These are phyloP conservation scores for Serinus canaria DNA, from an alignment of 2,113 vertebrate genomes.

Conservation along the genomic window DNA sequence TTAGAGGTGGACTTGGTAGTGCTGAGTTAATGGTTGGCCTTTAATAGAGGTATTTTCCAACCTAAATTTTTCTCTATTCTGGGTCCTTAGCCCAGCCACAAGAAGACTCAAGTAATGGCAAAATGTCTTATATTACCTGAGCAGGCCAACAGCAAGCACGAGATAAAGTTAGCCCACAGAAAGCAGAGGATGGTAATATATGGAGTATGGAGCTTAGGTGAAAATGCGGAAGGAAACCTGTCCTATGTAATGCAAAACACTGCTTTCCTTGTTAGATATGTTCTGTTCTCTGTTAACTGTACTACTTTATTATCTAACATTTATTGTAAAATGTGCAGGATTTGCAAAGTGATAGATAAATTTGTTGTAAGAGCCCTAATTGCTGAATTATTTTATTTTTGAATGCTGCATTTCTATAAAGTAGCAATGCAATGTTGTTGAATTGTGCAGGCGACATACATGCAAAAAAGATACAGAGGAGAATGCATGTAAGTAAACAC, in stretches of 20 bases:
- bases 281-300: neutral
- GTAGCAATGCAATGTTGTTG: neutral
- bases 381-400: neutral
- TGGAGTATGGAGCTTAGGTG: neutral
- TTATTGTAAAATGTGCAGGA: neutral
- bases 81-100: fast-evolving
- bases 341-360: neutral
- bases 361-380: neutral
- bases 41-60: neutral
- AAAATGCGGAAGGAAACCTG: neutral
- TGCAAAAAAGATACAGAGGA: neutral
- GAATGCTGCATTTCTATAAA: neutral
- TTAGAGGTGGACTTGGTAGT: neutral
- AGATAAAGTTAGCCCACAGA: neutral
- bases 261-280: neutral
- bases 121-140: neutral
- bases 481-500: fast-evolving
- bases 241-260: neutral
- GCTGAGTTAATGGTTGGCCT: neutral
- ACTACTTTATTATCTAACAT: neutral
- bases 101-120: neutral
- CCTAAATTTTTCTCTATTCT: neutral
- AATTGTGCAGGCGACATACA: neutral
- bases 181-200: neutral
- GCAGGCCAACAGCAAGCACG: neutral